Evolutionary conservation across 1,140 invertebrate genomes (phyloP).

Genomic region (Hestina assimilis): DNA sequence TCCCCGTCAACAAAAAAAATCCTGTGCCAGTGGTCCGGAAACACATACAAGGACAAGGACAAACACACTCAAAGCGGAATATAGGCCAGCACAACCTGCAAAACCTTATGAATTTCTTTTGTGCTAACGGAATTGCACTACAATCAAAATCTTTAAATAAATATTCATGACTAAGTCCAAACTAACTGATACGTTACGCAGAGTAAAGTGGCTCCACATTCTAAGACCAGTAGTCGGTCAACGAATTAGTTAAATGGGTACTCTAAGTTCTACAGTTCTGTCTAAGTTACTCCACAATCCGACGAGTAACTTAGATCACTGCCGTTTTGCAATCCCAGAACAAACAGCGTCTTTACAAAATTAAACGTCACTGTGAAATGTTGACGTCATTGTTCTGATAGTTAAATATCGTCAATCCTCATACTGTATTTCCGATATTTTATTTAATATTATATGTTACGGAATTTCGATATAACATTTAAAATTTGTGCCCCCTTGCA

Average conservation of each 20-base stretch:
- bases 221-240: constrained; percentile 73
- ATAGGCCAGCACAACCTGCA: too few relatives aligned
- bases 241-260: constrained; percentile 75
- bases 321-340: constrained; percentile 56
- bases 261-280: constrained; percentile 58
- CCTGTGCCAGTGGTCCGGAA: too few relatives aligned
- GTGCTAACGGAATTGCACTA: too few relatives aligned
- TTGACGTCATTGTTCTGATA: constrained; percentile 29
- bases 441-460: background rate
- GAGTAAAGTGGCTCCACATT: constrained; percentile 69
- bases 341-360: constrained; percentile 55
- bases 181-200: constrained; percentile 59
- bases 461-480: too few relatives aligned
- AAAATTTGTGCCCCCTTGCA: too few relatives aligned
- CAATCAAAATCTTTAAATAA: background rate
- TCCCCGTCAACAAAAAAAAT: too few relatives aligned
- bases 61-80: too few relatives aligned
- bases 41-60: too few relatives aligned
- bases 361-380: constrained; percentile 44
- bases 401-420: background rate
- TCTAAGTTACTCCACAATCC: constrained; percentile 65
- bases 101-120: too few relatives aligned
- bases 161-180: constrained; percentile 26
- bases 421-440: background rate
- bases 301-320: constrained; percentile 60